These are phyloP conservation scores for Uromys caudimaculatus DNA, from an alignment of 2,797 vertebrate species.

Conservation along the genomic window DNA sequence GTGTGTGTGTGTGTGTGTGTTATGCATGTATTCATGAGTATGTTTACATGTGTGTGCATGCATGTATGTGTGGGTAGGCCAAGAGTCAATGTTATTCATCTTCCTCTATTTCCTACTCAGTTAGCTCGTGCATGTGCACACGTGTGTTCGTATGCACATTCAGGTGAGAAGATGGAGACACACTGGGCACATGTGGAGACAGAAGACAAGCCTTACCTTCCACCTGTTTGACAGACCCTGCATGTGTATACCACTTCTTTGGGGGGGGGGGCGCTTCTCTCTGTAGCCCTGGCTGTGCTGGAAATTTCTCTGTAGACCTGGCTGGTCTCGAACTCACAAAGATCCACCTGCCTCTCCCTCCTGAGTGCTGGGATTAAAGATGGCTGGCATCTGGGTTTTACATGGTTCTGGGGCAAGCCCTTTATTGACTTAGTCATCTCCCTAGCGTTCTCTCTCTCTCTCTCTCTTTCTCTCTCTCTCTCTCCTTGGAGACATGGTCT, in stretches of 20 bases:
- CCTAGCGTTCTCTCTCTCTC: rapidly evolving
- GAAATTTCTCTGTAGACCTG: not conserved
- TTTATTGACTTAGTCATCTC: not conserved
- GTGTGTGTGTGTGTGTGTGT: not conserved
- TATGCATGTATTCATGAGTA: not conserved
- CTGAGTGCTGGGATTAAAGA: not conserved
- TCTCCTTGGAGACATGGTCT: not conserved
- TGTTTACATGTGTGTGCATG: not conserved
- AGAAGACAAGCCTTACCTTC: not conserved
- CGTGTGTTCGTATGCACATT: not conserved
- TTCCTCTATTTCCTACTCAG: not conserved
- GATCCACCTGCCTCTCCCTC: not conserved
- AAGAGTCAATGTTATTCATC: not conserved
- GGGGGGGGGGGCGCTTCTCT: not conserved
- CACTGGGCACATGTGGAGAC: not conserved
- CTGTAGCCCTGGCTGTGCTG: not conserved
- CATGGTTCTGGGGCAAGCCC: not conserved
- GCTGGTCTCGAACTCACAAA: not conserved
- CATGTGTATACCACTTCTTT: not conserved
- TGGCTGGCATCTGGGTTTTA: not conserved
- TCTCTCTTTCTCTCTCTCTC: not conserved
- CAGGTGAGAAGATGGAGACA: not conserved
- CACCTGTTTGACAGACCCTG: not conserved
- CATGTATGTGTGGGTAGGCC: not conserved
- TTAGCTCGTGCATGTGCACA: not conserved